A percentile compares a stretch with the other conserved stretches of the same genome.
phyloP scores from a whole-genome alignment of 1,140 invertebrate genomes.

The Aphaenogaster rudis region DNA sequence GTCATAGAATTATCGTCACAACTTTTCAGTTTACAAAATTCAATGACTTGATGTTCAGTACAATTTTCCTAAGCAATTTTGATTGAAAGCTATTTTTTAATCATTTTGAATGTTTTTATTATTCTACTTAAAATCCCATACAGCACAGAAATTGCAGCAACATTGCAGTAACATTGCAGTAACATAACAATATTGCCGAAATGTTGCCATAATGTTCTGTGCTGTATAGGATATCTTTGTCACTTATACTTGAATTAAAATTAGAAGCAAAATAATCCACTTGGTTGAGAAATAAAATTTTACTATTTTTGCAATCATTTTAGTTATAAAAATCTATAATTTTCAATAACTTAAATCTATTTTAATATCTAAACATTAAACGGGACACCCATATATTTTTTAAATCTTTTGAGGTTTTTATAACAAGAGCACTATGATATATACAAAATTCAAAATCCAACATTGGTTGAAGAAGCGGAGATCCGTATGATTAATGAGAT shows the following conservation, averaged over 20 bases:
- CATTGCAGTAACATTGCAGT: too few species aligned
- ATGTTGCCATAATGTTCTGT: too few species aligned
- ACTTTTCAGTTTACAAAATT: constrained; percentile 14
- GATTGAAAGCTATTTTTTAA: not conserved
- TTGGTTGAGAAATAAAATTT: not conserved
- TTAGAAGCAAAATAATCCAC: not conserved
- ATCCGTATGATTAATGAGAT: constrained; percentile 50
- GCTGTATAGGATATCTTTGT: not conserved
- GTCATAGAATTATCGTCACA: not conserved
- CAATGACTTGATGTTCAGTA: not conserved
- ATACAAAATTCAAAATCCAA: not conserved
- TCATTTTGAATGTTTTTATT: not conserved
- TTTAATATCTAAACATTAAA: not conserved
- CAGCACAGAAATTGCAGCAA: too few species aligned
- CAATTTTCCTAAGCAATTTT: not conserved
- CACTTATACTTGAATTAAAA: constrained; percentile 9
- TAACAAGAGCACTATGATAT: not conserved
- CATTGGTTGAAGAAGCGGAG: constrained; percentile 20
- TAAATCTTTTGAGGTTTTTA: constrained; percentile 1
- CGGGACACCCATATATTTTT: not conserved
- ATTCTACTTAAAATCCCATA: not conserved
- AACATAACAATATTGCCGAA: too few species aligned
- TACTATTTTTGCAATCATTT: not conserved
- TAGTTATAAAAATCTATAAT: not conserved
- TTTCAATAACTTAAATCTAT: not conserved